Evolutionary conservation across 2,113 vertebrate species (phyloP), one percentile per base, ranked within the genome.

Genomic region (Oreochromis tanganicae): DNA sequence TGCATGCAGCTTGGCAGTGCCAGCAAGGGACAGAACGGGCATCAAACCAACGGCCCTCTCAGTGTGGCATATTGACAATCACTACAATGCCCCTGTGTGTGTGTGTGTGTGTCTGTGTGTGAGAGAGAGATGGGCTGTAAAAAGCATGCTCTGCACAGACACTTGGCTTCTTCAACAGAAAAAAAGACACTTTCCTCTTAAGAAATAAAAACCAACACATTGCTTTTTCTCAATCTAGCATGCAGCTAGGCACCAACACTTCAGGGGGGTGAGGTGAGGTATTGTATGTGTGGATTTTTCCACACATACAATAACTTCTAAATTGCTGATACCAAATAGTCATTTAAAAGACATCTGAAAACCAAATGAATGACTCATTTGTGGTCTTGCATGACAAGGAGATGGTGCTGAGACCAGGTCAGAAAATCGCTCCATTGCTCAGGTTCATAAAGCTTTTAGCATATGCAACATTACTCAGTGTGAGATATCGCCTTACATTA

Each of bases 21-120:
- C 81, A 81, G 50, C 21, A 16, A 27, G 38, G 57, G 61, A 80
- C 80, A 81, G 83, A 86, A 81, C 59, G 75, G 88, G 84, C 86
- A 63, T 80, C 34, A 59, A 43, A 89, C 88, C 83, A 91, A 75
- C 27, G 16, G 82, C 52, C 75, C 19, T 71, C 81, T 89, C 85
- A 86, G 87, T 56, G 4, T 59, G 89, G 50, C 73, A 84, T 68
- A 61, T 27, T 14, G 34, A 29, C 52, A 5, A 61, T 55, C 52
- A 19, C 17, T 43, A 86, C 88, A 85, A 87, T 84, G 12, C 34
- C 55, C 54, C 55, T 63, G 71, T 27, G 56, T 9, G 57, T 59
- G 56, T 59, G 57, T 27, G 55, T 5, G 52, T n/a, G 52, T 14
- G 43, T 6, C 11, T 5, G 41, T 43, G 41, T 43, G 41, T 13